Conservation (phyloP, 2,888 invertebrate species). For the Cecidostiba fungosa region DNA sequence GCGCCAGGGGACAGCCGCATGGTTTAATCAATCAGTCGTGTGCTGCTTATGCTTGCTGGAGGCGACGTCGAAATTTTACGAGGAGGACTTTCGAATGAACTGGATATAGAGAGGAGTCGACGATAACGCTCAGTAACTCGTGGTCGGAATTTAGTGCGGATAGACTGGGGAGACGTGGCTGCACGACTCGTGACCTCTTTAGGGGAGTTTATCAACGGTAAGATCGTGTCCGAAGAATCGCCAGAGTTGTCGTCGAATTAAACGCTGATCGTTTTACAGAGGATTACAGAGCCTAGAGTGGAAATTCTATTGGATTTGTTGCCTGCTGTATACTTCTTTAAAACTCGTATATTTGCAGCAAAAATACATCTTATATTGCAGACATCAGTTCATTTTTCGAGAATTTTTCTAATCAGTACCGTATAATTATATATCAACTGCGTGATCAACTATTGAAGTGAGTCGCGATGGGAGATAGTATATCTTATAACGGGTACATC, state of each 20-base stretch:
- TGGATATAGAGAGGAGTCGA: neutral
- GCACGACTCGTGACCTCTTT: neutral
- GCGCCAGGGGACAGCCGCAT: neutral
- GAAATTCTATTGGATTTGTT: neutral
- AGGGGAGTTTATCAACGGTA: neutral
- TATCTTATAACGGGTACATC: neutral
- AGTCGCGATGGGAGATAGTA: neutral
- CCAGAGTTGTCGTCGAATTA: neutral
- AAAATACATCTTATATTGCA: too few species aligned
- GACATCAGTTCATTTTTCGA: too few species aligned
- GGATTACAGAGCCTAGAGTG: neutral
- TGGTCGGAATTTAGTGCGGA: neutral
- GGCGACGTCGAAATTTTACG: slow-evolving; percentile 15
- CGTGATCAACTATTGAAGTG: too few species aligned
- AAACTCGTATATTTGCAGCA: too few species aligned
- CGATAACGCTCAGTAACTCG: neutral
- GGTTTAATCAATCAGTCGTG: slow-evolving; percentile 43
- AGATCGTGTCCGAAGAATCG: neutral
- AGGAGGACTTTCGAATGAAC: neutral
- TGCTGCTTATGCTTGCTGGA: neutral
- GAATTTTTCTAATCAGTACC: too few species aligned
- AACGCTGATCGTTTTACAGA: neutral
- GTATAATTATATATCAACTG: too few species aligned
- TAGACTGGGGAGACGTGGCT: neutral
- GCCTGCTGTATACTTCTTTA: neutral